Evolutionary conservation across 2,888 invertebrate species (phyloP).

Genomic region (Polyommatus icarus): DNA sequence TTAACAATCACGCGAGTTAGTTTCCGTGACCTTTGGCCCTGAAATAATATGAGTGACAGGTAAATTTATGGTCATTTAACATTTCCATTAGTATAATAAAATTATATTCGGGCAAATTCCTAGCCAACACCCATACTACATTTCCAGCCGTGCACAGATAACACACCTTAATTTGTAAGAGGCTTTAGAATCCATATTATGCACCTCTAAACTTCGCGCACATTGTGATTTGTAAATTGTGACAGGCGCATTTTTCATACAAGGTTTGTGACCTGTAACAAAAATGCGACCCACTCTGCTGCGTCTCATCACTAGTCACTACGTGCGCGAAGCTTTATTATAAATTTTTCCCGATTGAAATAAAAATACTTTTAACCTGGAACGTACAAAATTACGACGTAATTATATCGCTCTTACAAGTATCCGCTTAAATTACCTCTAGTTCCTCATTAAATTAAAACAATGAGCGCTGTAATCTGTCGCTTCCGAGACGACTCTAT

Average conservation of each 20-base stretch:
- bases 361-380: neutral
- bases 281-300: too few species aligned
- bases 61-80: neutral
- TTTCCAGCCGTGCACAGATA: neutral
- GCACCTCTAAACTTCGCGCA: too few species aligned
- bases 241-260: too few species aligned
- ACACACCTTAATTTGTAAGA: too few species aligned
- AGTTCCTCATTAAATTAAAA: slow-evolving; percentile 21
- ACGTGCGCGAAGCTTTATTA: neutral
- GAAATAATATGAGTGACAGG: neutral
- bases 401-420: neutral
- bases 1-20: neutral
- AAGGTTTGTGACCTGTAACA: too few species aligned
- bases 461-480: slow-evolving; percentile 20
- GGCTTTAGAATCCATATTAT: too few species aligned
- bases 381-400: neutral
- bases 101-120: neutral
- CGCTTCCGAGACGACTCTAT: slow-evolving; percentile 30
- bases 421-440: slow-evolving; percentile 2
- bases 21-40: slow-evolving; percentile 7
- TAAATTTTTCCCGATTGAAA: neutral
- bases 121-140: neutral
- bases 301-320: neutral
- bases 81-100: slow-evolving; percentile 11
- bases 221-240: too few species aligned